phyloP scores from a whole-genome alignment of 2,797 vertebrate genomes.

The Perodicticus potto region DNA sequence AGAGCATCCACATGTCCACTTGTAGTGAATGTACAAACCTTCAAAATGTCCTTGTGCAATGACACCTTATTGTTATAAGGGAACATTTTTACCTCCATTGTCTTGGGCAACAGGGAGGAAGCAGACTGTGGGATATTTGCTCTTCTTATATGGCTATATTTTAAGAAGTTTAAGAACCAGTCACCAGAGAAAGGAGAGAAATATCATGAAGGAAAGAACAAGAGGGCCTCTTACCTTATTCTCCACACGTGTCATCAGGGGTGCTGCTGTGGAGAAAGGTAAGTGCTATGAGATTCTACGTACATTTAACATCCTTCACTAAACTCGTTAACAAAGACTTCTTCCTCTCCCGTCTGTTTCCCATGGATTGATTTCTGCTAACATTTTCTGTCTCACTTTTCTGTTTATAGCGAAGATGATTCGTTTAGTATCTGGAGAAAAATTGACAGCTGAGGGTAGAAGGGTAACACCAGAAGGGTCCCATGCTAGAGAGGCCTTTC shows the following conservation, averaged over 20 bases:
- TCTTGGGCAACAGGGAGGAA: not conserved
- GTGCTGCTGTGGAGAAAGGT: not conserved
- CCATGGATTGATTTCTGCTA: not conserved
- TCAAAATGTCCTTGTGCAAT: not conserved
- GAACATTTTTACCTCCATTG: not conserved
- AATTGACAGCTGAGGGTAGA: not conserved
- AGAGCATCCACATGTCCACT: no score
- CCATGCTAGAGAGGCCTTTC: not conserved
- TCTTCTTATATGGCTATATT: not conserved
- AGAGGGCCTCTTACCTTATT: not conserved
- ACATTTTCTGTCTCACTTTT: not conserved
- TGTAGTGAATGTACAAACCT: not conserved
- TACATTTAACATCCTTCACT: not conserved
- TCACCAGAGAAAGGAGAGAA: not conserved
- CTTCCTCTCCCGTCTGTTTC: not conserved
- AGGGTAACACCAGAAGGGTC: not conserved
- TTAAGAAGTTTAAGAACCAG: not conserved
- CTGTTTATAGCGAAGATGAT: not conserved
- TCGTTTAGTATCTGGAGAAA: not conserved
- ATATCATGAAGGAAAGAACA: not conserved
- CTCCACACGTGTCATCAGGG: rapidly evolving
- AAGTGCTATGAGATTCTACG: not conserved
- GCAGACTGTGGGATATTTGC: not conserved
- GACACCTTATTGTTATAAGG: not conserved
- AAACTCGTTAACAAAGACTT: not conserved